A percentile compares a stretch with the other conserved stretches of the same genome.
Evolutionary conservation across 2,888 invertebrate genomes (phyloP).

Genomic region (Schizotus pectinicornis): DNA sequence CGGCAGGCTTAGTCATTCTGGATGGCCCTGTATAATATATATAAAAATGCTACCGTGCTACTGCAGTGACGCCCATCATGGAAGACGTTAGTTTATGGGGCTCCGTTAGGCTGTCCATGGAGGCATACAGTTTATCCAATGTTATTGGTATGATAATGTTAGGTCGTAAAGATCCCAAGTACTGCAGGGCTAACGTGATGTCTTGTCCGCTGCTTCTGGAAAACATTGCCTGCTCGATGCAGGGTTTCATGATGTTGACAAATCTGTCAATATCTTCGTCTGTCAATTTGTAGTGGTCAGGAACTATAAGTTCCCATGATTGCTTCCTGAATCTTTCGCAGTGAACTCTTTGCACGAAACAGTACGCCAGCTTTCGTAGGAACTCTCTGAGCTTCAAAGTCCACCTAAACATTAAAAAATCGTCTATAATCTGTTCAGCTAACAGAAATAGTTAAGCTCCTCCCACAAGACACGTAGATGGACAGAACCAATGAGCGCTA

Average conservation of each 20-base stretch:
- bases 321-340: constrained; percentile 70
- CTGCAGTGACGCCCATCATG: constrained; percentile 72
- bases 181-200: constrained; percentile 71
- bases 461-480: too few relatives aligned
- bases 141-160: constrained; percentile 83
- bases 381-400: constrained; percentile 70
- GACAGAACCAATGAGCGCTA: not conserved
- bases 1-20: too few relatives aligned
- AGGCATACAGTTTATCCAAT: constrained; percentile 79
- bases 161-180: constrained; percentile 80
- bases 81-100: constrained; percentile 82
- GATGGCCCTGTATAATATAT: not conserved
- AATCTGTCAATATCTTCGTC: constrained; percentile 83
- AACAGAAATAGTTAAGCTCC: not conserved
- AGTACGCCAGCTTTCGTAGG: constrained; percentile 70
- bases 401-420: constrained; percentile 64
- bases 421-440: not conserved
- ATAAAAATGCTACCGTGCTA: constrained; percentile 62
- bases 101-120: constrained; percentile 85
- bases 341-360: constrained; percentile 66
- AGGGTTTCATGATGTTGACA: constrained; percentile 76
- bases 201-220: constrained; percentile 70
- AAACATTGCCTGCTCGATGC: constrained; percentile 80
- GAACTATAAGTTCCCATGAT: constrained; percentile 74
- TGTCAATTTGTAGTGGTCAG: constrained; percentile 72